Evolutionary conservation across 2,113 vertebrate species (phyloP), one percentile per base, ranked within the genome.

Genomic region (Heptranchias perlo): DNA sequence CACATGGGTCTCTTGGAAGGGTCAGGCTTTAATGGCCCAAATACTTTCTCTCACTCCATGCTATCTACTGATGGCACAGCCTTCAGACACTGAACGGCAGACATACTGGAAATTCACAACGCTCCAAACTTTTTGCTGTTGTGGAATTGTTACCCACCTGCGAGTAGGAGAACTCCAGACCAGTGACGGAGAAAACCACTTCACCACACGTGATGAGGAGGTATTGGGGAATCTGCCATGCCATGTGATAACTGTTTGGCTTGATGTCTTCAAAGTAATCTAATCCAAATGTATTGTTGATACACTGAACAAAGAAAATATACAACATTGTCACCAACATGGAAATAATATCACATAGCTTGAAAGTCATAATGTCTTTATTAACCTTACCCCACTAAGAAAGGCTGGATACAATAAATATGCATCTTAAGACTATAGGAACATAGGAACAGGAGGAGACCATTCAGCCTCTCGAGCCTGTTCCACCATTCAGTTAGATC

Each of bases 211-310:
- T 99, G 0, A 99, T 97, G 69, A 99, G 97, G 97, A 99, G 99
- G 96, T 99, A 99, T 97, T 99, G 99, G 0, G 99, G 99, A 96
- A 99, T 98, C 97, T 99, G 99, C 96, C 98, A 98, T 25, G 98
- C 98, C 98, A 99, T 99, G 96, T 97, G 98, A 6, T 98, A 96
- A 0, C 98, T 96, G 96, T 98, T 99, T 96, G 98, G 97, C 44
- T 98, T 0, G 69, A 99, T 98, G 96, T 99, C 98, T 97, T 98
- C 97, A 69, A 96, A 93, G 0, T 49, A 96, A 0, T 0, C 35
- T 84, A 96, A 0, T 0, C 0, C 0, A 35, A 31, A 1, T 97
- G 44, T 1, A 0, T 44, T 7, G 25, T 18, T 11, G 47, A 95
- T 96, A 96, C 98, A 98, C 98, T 98, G 91, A 65, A 58, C 7